These are phyloP conservation scores for Tokudaia tokunoshimensis DNA, from an alignment of 2,797 vertebrate genomes.

Conservation along the genomic window DNA sequence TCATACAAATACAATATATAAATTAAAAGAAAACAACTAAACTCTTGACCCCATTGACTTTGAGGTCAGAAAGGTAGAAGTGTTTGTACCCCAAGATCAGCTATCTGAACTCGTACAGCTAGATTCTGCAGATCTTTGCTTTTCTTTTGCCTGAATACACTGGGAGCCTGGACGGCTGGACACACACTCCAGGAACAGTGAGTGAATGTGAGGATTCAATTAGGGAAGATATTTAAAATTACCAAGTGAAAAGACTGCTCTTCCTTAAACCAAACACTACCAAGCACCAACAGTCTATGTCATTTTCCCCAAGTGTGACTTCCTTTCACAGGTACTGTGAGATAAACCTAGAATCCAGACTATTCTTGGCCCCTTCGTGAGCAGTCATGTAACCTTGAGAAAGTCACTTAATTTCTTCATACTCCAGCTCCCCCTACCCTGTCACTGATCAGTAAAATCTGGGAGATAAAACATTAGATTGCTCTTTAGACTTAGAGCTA, in stretches of 20 bases:
- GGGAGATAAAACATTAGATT: not conserved
- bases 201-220: not conserved
- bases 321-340: constrained; percentile 45
- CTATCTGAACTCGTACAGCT: not conserved
- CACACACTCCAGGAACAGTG: not conserved
- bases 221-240: not conserved
- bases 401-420: not conserved
- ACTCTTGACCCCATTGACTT: not conserved
- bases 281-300: not conserved
- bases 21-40: not conserved
- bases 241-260: not conserved
- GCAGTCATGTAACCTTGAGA: constrained; percentile 1
- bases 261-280: not conserved
- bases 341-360: not conserved
- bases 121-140: not conserved
- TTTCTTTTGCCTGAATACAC: not conserved
- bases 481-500: constrained; percentile 9
- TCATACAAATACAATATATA: too few species aligned
- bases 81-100: not conserved
- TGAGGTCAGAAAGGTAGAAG: not conserved
- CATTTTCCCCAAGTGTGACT: constrained; percentile 1
- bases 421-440: not conserved
- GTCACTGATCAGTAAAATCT: not conserved
- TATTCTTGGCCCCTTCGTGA: not conserved
- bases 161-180: not conserved